Evolutionary conservation across 2,797 vertebrate genomes (phyloP), one percentile per base, ranked within the genome.

Genomic region (Sylvilagus floridanus): DNA sequence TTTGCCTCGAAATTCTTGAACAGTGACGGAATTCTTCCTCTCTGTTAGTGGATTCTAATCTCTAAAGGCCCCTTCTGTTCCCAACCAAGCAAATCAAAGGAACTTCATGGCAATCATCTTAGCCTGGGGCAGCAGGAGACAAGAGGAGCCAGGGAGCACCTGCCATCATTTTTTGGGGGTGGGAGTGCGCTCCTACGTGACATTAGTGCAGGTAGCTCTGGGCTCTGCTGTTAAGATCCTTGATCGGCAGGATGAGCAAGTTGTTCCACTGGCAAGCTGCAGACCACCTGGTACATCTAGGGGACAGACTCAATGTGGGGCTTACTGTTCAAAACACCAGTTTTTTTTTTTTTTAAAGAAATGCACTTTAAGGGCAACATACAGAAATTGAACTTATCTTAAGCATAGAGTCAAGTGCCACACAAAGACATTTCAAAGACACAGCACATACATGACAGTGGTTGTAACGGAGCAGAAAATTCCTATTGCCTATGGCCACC

Each of bases 61-160:
- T 77, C 60, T 13, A 50, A 68, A 50, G 37, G 32, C 6, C 26
- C 81, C 57, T 73, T 62, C 37, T 22, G 28, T 82, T 28, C 37
- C 86, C 32, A 4, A 17, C 21, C n/a, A 52, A 47, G 13, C 42
- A 60, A 83, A 87, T 47, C n/a, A 42, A n/a, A 75, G 65, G 1
- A 68, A 35, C 37, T 21, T 4, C 32, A 47, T 50, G 72, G 21
- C 30, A 0, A 14, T 65, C 19, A 30, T 52, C 47, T n/a, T 5
- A n/a, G 68, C 5, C 2, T 10, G 35, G 60, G 26, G 32, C 19
- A 4, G 32, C 17, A 4, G 62, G 0, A 0, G 2, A 4, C 10
- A 42, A 7, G 28, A 47, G 7, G 73, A 32, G 57, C 24, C 22
- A 1, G 63, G 26, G 13, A 78, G 19, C 14, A n/a, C 5, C 2